Evolutionary conservation across 92 coral and sea anemone species (phyloP).

Genomic region (Epizoanthus illoricatus): DNA sequence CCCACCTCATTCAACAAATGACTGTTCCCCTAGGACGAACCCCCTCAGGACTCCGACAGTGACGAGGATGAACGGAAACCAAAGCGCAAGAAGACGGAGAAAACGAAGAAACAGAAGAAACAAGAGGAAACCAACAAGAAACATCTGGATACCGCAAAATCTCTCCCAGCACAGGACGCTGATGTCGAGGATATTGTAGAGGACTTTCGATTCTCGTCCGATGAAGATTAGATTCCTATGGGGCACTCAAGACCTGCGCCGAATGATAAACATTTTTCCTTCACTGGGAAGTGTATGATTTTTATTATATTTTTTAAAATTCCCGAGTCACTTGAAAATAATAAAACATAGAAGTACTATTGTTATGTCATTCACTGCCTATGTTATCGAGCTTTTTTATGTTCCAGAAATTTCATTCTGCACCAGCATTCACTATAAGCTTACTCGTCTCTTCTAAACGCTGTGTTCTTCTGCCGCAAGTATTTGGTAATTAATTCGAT

Average conservation of each 20-base stretch:
- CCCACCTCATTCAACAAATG: not conserved
- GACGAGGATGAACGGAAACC: constrained; percentile 50
- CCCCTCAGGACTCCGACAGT: constrained; percentile 40
- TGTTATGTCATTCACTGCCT: no score
- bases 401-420: no score
- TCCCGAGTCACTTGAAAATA: no score
- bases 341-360: no score
- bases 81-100: constrained; percentile 50
- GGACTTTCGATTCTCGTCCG: constrained; percentile 87
- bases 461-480: no score
- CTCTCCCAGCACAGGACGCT: constrained; percentile 12
- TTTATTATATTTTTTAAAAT: no score
- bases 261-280: not conserved
- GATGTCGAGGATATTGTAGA: constrained; percentile 81
- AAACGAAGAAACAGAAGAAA: constrained; percentile 42
- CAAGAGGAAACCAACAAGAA: constrained; percentile 39
- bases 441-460: no score
- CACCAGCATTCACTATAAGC: no score
- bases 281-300: not conserved
- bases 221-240: constrained; percentile 56
- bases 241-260: not conserved
- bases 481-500: no score
- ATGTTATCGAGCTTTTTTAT: no score
- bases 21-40: constrained; percentile 3
- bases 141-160: constrained; percentile 38